These are phyloP conservation scores for Trichomalopsis sarcophagae DNA, from an alignment of 1,140 invertebrate species.

Conservation along the genomic window DNA sequence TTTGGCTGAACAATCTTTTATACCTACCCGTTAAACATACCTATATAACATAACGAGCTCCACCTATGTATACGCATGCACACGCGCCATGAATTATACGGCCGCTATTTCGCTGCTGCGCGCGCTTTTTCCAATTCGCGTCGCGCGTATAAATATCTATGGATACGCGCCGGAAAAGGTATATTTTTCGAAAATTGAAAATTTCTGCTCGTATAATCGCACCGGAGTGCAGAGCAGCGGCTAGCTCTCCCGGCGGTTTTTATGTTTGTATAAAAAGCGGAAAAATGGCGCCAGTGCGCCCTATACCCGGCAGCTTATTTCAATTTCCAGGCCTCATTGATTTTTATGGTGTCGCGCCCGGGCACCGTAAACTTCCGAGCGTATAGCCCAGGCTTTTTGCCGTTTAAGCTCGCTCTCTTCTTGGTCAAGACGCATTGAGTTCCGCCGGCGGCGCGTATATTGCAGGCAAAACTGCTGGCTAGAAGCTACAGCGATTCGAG, in stretches of 20 bases:
- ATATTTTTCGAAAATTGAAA: neutral
- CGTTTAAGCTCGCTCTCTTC: neutral
- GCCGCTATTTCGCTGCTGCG: no score
- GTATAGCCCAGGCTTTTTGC: neutral
- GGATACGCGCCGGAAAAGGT: no score
- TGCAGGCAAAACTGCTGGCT: neutral
- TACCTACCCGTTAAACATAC: no score
- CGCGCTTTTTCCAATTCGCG: no score
- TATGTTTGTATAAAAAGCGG: slow-evolving; percentile 5
- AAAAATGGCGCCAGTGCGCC: neutral
- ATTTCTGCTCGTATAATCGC: neutral
- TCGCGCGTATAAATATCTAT: no score
- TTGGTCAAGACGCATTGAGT: slow-evolving; percentile 3
- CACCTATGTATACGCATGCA: no score
- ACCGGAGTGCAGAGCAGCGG: neutral
- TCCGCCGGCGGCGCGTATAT: neutral
- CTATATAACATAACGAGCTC: no score
- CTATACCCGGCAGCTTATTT: slow-evolving; percentile 54
- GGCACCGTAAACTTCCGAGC: neutral
- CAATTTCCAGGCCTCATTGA: slow-evolving; percentile 61
- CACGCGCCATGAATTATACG: no score
- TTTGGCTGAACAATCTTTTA: neutral
- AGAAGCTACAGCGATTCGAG: neutral
- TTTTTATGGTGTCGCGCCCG: slow-evolving; percentile 56
- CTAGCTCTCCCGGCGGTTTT: neutral